Evolutionary conservation across 2,888 invertebrate species (phyloP).

Genomic region (Drosophila atroscutellata): DNA sequence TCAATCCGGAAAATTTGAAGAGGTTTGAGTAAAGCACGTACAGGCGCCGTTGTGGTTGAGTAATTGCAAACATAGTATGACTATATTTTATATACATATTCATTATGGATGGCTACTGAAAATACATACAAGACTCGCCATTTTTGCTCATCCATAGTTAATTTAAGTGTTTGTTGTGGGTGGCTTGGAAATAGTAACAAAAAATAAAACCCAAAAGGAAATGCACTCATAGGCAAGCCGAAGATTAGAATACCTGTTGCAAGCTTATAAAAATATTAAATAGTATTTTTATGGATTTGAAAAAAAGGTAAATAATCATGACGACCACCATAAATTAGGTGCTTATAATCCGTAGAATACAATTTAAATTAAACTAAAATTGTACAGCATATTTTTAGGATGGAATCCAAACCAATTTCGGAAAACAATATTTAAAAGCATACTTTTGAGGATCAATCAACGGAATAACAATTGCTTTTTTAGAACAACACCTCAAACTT

Average conservation of each 20-base stretch:
- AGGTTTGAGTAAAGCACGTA: slow-evolving; percentile 41
- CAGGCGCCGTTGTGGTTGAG: slow-evolving; percentile 49
- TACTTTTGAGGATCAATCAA: background rate
- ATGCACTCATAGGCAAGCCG: background rate
- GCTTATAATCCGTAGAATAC: background rate
- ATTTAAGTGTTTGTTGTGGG: background rate
- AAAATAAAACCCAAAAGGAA: background rate
- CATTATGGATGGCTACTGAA: slow-evolving; percentile 20
- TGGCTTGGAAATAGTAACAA: background rate
- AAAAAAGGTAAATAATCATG: background rate
- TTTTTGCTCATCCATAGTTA: background rate
- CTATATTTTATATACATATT: slow-evolving; percentile 12
- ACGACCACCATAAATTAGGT: background rate
- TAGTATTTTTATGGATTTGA: background rate
- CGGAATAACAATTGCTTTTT: background rate
- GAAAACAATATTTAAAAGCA: background rate
- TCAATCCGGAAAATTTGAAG: slow-evolving; percentile 57
- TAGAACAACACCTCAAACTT: background rate
- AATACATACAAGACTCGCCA: slow-evolving; percentile 1
- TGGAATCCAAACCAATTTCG: background rate
- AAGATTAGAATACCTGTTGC: background rate
- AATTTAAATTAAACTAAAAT: background rate
- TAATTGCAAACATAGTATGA: slow-evolving; percentile 31
- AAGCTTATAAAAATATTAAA: background rate
- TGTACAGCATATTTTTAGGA: background rate